These are phyloP conservation scores for Trichomycterus rosablanca DNA, from an alignment of 2,113 vertebrate species.

Conservation along the genomic window DNA sequence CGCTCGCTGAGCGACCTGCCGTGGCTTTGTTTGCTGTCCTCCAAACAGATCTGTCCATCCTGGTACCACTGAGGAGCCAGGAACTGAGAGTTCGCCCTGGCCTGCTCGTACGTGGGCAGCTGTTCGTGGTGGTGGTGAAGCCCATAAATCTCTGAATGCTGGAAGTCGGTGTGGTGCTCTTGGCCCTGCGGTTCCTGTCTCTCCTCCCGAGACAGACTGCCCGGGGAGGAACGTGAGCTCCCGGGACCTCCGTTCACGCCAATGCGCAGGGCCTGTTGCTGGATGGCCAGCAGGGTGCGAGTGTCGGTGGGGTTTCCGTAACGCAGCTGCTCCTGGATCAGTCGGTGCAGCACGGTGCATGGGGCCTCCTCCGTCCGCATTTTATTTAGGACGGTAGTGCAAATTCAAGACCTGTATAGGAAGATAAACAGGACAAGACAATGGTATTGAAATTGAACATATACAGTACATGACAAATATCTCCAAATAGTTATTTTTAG, in stretches of 20 bases:
- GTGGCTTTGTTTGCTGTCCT: slow-evolving; percentile 72
- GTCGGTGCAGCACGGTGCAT: slow-evolving; percentile 91
- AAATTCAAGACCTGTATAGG: neutral
- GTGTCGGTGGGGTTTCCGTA: slow-evolving; percentile 89
- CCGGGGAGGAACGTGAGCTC: slow-evolving; percentile 81
- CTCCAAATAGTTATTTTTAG: no score
- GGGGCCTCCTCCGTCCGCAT: slow-evolving; percentile 94
- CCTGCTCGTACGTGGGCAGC: slow-evolving; percentile 92
- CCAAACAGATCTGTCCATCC: slow-evolving; percentile 36
- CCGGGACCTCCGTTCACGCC: slow-evolving; percentile 57
- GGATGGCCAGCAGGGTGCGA: slow-evolving; percentile 88
- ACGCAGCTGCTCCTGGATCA: slow-evolving; percentile 96
- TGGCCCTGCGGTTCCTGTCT: slow-evolving; percentile 96
- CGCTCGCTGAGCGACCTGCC: slow-evolving; percentile 89
- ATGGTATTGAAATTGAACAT: neutral
- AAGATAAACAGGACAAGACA: neutral
- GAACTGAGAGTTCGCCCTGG: slow-evolving; percentile 85
- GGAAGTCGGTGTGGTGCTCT: slow-evolving; percentile 83
- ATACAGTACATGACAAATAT: no score
- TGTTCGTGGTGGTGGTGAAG: slow-evolving; percentile 77
- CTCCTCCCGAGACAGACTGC: slow-evolving; percentile 85
- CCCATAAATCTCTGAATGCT: slow-evolving; percentile 81
- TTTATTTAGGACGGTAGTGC: neutral
- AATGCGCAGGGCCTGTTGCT: slow-evolving; percentile 88
- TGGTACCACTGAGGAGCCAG: slow-evolving; percentile 72